Evolutionary conservation across 2,797 vertebrate species (phyloP).

Genomic region (Molothrus ater): DNA sequence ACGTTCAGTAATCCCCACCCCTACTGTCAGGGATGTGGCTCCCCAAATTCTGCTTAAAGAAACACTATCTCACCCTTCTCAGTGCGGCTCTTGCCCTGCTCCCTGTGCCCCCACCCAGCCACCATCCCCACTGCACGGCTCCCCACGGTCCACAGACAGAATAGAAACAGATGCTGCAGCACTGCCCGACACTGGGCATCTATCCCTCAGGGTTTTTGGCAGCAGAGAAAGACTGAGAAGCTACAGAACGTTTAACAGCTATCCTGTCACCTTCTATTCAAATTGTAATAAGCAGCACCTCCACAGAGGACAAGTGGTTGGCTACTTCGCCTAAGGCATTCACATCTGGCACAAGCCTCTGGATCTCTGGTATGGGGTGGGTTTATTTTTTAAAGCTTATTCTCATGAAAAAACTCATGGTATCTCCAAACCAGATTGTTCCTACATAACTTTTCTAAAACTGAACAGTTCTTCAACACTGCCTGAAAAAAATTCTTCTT

Average conservation of each 20-base stretch:
- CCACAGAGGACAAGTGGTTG: not conserved
- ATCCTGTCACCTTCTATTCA: not conserved
- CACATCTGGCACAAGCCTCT: not conserved
- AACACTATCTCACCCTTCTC: not conserved
- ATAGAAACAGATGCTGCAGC: not conserved
- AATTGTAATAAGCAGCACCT: not conserved
- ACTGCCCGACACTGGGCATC: not conserved
- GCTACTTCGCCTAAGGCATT: not conserved
- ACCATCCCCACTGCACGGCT: not conserved
- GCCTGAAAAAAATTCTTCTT: not conserved
- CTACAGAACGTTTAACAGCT: not conserved
- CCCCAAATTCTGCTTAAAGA: not conserved
- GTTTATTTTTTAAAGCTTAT: not conserved
- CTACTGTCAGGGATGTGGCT: not conserved
- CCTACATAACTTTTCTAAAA: not conserved
- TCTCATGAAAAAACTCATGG: not conserved
- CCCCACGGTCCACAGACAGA: not conserved
- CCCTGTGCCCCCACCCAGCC: not conserved
- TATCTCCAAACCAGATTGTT: not conserved
- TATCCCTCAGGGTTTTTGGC: not conserved
- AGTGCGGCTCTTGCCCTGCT: not conserved
- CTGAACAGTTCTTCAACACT: not conserved
- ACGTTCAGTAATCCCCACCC: not conserved
- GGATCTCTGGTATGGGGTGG: not conserved
- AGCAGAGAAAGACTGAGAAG: not conserved